Base-by-base conservation (phyloP, 2,113 vertebrate genomes). In the Chaetura pelagica region DNA sequence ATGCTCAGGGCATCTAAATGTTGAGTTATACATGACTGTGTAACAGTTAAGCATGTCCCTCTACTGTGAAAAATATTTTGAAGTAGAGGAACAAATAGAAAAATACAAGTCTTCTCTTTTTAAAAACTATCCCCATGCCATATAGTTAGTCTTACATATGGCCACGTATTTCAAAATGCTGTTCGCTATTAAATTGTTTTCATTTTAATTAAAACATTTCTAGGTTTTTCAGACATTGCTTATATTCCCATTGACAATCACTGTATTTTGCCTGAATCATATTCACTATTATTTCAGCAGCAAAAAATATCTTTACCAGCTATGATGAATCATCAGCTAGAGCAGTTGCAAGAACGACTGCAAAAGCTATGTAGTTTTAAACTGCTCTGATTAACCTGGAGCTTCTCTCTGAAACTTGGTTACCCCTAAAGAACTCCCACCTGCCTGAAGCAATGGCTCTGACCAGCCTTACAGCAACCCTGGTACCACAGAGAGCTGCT, bases 131-230 rank as follows among this genome's bases (percentile, higher is more conserved):
- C 29, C 8, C 34, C 44, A 42, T 34, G 24, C 20, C 48, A 63
- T 20, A 32, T 16, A 66, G 27, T 52, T n/a, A n/a, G n/a, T n/a
- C 51, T 62, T 58, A 93, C 4, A 61, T 19, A 46, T 15, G 22
- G 30, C 32, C 76, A 59, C 40, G 67, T 68, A 35, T 30, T 93
- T 16, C 59, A 35, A 80, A 93, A 80, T 72, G 23, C 62, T 89
- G 15, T 42, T 85, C 24, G 84, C 38, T 8, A 19, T 49, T 48
- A 63, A 30, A 62, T 18, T 34, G 23, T 30, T 92, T 80, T 67
- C 14, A 54, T 52, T 66, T 79, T 49, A 58, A 84, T 38, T 21
- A 68, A 84, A 87, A 66, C 13, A 64, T 30, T 77, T 42, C 23
- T 52, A 84, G 51, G 26, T 38, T 32, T 94, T 82, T 69, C 57